phyloP scores from a whole-genome alignment of 2,888 invertebrate genomes.

The Hymenopus coronatus region DNA sequence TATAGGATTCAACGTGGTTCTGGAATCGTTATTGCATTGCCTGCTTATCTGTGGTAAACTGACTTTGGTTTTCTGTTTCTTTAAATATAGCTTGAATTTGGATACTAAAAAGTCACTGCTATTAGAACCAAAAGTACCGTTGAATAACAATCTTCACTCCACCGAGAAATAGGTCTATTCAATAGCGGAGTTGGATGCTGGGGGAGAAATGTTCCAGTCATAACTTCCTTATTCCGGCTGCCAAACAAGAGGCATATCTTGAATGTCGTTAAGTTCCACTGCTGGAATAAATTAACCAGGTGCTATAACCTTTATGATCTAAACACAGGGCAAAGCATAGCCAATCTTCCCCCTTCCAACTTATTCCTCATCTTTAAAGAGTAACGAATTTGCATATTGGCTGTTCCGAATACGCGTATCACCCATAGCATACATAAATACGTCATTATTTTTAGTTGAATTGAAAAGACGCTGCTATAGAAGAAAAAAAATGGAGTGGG shows the following conservation, averaged over 20 bases:
- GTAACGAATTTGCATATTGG: conserved; percentile 11
- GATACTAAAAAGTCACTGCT: too few relatives aligned
- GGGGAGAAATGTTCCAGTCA: neutral
- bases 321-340: neutral
- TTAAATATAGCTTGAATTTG: too few relatives aligned
- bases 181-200: neutral
- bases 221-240: neutral
- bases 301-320: conserved; percentile 13
- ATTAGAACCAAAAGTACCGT: too few relatives aligned
- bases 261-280: conserved; percentile 15
- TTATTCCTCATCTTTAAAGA: conserved; percentile 14
- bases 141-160: neutral
- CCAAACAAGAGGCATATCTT: neutral
- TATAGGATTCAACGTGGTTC: too few relatives aligned
- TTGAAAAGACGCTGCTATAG: conserved; percentile 1
- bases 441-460: conserved; percentile 15
- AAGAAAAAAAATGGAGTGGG: neutral
- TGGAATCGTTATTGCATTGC: too few relatives aligned
- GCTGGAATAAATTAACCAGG: conserved; percentile 25
- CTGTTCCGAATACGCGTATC: neutral
- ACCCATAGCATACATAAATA: conserved; percentile 12
- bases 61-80: too few relatives aligned
- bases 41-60: too few relatives aligned
- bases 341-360: neutral
- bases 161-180: neutral